Evolutionary conservation across 2,797 vertebrate species (phyloP).

Genomic region (Cuculus canorus): DNA sequence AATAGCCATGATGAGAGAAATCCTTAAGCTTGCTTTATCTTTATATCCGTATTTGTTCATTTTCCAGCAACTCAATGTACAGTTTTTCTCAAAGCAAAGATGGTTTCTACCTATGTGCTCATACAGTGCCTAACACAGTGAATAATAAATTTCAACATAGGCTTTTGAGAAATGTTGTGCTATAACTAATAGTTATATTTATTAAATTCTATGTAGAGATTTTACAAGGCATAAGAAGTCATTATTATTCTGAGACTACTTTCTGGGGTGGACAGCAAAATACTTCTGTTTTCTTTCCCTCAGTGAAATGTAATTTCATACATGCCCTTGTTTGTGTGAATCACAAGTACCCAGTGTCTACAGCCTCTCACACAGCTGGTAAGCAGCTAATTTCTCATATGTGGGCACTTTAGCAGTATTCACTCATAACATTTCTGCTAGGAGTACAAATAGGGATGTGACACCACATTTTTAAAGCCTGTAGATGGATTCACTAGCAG

Average conservation of each 20-base stretch:
- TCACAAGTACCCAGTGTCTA: accelerated
- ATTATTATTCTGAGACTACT: neutral
- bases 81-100: neutral
- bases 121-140: neutral
- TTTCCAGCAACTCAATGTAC: neutral
- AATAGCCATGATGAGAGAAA: neutral
- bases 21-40: neutral
- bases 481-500: neutral
- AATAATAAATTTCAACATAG: neutral
- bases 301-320: neutral
- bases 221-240: neutral
- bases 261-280: neutral
- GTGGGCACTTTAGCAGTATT: neutral
- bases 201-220: neutral
- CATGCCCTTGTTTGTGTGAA: neutral
- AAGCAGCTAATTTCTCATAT: neutral
- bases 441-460: neutral
- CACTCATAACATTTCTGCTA: neutral
- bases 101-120: neutral
- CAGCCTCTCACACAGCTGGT: neutral
- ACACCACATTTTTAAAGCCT: neutral
- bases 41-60: neutral
- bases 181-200: neutral
- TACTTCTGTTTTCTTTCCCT: neutral
- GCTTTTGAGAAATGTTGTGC: neutral